Base-by-base conservation (phyloP, 2,797 vertebrate species). In the Dryobates pubescens region DNA sequence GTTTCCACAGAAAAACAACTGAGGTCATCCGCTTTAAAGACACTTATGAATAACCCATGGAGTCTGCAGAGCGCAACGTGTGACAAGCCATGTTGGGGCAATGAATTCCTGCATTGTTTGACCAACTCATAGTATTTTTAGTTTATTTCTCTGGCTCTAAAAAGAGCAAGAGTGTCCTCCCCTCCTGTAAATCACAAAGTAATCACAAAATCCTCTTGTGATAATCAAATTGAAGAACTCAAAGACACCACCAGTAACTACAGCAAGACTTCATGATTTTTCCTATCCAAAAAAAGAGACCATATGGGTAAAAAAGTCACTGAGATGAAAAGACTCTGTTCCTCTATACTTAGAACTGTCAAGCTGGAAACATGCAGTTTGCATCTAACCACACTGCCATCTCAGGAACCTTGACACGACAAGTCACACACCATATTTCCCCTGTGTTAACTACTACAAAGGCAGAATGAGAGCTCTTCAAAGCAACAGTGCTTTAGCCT, bases 21-120 rank as follows among this genome's bases (percentile, higher is more conserved):
- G 96, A 96, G 88, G 88, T 95, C 90, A 96, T 92, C 93, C 90
- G 83, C 92, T 94, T 96, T 87, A 92, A 93, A 94, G 85, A 89
- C 11, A 92, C 12, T 82, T 45, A 83, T 96, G 84, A 95, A 95
- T 92, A 94, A 91, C 73, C 92, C 95, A 89, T 88, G 88, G 79
- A 86, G 82, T 88, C 93, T 85, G 88, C 68, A 93, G 90, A 83
- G 63, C 58, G 58, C 69, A 93, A 94, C 73, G 88, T 89, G 93
- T 97, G 94, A 97, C 94, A 89, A 87, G 76, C 88, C 91, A 93
- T 90, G 86, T 19, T 79, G 71, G 89, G 84, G 88, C 63, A 76
- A 93, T 96, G 95, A 97, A 97, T 96, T 77, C 93, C 72, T 51
- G 13, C 94, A 90, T 95, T 97, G 96, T 97, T 87, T 78, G 53